phyloP scores from a whole-genome alignment of 2,113 vertebrate genomes.

The Pagrus major region DNA sequence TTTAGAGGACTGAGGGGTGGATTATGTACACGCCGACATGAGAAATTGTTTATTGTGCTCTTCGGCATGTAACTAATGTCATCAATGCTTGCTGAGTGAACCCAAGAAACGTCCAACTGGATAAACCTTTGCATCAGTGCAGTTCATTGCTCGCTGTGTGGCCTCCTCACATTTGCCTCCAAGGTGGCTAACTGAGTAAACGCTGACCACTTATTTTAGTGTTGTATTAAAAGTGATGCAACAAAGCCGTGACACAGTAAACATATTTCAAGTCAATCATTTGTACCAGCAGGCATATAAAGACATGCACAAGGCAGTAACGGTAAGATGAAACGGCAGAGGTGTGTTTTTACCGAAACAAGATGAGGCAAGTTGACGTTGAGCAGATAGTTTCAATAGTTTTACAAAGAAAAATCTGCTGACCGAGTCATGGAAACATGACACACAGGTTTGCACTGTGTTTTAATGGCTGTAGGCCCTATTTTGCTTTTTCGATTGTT shows the following conservation, averaged over 20 bases:
- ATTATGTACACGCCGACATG: slow-evolving; percentile 36
- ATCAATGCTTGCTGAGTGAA: slow-evolving; percentile 63
- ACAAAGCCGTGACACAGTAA: background rate
- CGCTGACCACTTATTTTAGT: slow-evolving; percentile 13
- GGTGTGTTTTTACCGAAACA: slow-evolving; percentile 57
- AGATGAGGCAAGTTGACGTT: slow-evolving; percentile 66
- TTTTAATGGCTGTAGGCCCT: background rate
- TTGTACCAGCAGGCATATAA: slow-evolving; percentile 56
- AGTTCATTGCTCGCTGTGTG: slow-evolving; percentile 29
- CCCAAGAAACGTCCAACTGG: slow-evolving; percentile 53
- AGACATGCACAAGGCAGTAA: slow-evolving; percentile 46
- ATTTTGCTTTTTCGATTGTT: slow-evolving; percentile 10
- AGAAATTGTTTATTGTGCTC: slow-evolving; percentile 49
- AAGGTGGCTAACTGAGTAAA: slow-evolving; percentile 41
- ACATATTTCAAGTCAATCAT: slow-evolving; percentile 27
- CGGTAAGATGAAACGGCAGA: slow-evolving; percentile 24
- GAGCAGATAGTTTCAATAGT: slow-evolving; percentile 43
- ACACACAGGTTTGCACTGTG: background rate
- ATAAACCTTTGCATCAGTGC: slow-evolving; percentile 45
- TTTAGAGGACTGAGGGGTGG: slow-evolving; percentile 8
- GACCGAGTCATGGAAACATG: slow-evolving; percentile 22
- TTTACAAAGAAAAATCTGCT: slow-evolving; percentile 27
- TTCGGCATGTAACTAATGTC: slow-evolving; percentile 68
- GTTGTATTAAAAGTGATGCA: slow-evolving; percentile 1
- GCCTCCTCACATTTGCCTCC: slow-evolving; percentile 44